Base-by-base conservation (phyloP, 2,888 invertebrate species). In the Rhamphomyia laevipes region DNA sequence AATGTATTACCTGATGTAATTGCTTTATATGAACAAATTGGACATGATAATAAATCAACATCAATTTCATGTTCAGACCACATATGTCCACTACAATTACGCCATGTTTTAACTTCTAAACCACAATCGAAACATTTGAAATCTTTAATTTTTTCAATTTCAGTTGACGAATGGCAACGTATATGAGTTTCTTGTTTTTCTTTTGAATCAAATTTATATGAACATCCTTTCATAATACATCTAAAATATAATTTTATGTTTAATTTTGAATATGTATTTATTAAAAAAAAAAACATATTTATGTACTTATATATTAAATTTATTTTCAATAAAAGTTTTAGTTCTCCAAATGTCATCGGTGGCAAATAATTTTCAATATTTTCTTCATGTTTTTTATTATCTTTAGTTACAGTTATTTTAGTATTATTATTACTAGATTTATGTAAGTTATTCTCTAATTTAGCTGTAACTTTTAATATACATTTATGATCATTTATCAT, bases 41-140 rank as follows among this genome's bases (percentile, higher is more conserved):
- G 75, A 57, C 81, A 81, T 23, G 73, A 71, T 42, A 77, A 65
- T 38, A 81, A 61, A 54, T 79, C 81, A 46, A 77, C 67, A 61
- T 79, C 76, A 12, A 81, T 67, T 56, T 75, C 70, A 64, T 86
- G 85, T 4, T 70, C 67, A 56, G 77, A 78, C 81, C 84, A 84
- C 56, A 86, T 67, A 64, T 86, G 86, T 54, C 75, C 67, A 9
- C 80, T 77, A 58, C 84, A 80, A 6, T 74, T 70, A 17, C 78
- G 72, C 86, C 86, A 86, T 49, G 75, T 74, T 1, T 70, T 63
- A 53, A 77, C 71, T n/a, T 70, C 65, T 50, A 73, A 61, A 2
- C 69, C 67, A 54, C 80, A 81, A 45, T 74, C 66, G 4, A 61
- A 68, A 57, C 80, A 80, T 54, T 72, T 73, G 53, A 77, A 79